Evolutionary conservation across 2,888 invertebrate species (phyloP), one percentile per base, ranked within the genome.

Genomic region (Proisotoma minuta): DNA sequence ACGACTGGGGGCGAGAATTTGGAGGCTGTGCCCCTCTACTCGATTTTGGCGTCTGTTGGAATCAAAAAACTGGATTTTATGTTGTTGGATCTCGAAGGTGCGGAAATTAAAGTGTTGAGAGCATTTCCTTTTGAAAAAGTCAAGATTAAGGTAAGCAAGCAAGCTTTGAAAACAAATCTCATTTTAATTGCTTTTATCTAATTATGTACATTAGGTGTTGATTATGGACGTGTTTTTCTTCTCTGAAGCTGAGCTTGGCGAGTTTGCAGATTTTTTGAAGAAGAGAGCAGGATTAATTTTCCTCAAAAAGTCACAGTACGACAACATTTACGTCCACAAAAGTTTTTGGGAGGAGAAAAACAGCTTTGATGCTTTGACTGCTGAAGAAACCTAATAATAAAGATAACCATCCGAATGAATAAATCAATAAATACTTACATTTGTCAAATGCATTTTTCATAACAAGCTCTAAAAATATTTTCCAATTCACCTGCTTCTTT

Each of bases 21-120:
- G 26, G 50, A 50, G 10, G 5, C 50, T n/a, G 26, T 50, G 5
- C 50, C 50, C 15, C 50, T 50, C 22, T 50, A 50, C n/a, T 24
- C 50, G 22, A 50, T 50, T 22, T 23, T 50, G 23, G 50, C 50
- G 3, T 20, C 50, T 8, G 50, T n/a, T 4, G 50, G 50, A 23
- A n/a, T 47, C 10, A 10, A 47, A 18, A 18, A 47, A 47, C 18
- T 50, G 18, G 50, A 50, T 24, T 50, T 18, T 24, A 22, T 50
- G 15, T 22, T 22, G 3, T 50, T 50, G 18, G 50, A 50, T 50
- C 5, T 50, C 23, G 50, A 50, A 23, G 50, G 50, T 8, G 23
- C 22, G 5, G 50, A 50, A 24, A 22, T 50, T 24, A 5, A 12
- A 10, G 26, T 50, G 4, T 22, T 50, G 3, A 50, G 23, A 23